Evolutionary conservation across 2,797 vertebrate species (phyloP), one percentile per base, ranked within the genome.

Genomic region (Coilia nasus): DNA sequence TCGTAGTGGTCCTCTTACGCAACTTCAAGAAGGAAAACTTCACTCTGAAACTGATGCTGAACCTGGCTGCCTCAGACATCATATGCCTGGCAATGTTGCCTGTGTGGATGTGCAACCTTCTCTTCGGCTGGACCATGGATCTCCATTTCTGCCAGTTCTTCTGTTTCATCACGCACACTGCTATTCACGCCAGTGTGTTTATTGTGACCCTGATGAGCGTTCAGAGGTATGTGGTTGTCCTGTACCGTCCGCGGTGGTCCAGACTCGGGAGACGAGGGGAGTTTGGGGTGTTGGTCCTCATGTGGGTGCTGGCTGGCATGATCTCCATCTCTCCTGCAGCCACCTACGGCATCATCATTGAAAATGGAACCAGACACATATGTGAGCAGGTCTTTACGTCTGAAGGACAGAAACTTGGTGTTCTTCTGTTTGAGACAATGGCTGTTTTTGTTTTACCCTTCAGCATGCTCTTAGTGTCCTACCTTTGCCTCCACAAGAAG

Each of bases 211-310:
- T 75, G 14, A 75, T 75, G 28, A 75, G 67, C 2, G 67, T 75
- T 28, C 67, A 75, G 28, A 75, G 67, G 67, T 75, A 75, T 10
- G 28, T 75, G 28, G 12, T 35, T 3, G 67, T 75, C 67, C 28
- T 75, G 67, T 75, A 75, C 15, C 67, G 28, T 75, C 67, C 3
- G 28, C 67, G 35, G 28, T 75, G 28, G 67, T 75, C 67, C 67
- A 35, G 28, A 35, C 67, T 75, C 6, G 64, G 64, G 67, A 35
- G 14, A 35, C 67, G 67, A 75, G 67, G 67, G 0, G 64, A 71
- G 64, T 6, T 4, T 15, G 12, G 12, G 1, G 28, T 75, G 28
- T 75, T 75, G 67, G 67, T 35, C 3, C 28, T 75, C 15, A 31
- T 75, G 28, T 75, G 67, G 67, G 67, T 31, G 12, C 28, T 75